A percentile compares a stretch with the other conserved stretches of the same genome.
These are phyloP conservation scores for Falco berigora DNA, from an alignment of 2,797 vertebrate species.

Conservation along the genomic window DNA sequence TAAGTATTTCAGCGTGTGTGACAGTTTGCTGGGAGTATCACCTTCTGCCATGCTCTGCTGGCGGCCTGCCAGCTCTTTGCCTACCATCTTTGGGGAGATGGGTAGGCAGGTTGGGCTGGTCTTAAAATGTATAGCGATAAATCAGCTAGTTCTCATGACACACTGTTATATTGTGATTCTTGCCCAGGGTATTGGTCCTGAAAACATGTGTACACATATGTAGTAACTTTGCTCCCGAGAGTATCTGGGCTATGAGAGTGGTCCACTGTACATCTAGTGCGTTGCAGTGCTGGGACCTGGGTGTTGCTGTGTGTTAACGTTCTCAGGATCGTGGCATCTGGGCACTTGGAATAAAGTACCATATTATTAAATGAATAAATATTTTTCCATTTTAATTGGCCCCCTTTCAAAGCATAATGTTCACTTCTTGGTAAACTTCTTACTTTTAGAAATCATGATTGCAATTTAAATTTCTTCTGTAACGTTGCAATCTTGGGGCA, in stretches of 20 bases:
- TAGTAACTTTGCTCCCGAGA: background rate
- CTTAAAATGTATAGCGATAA: background rate
- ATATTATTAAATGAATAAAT: background rate
- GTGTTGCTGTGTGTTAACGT: background rate
- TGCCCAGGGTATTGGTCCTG: background rate
- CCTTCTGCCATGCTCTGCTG: background rate
- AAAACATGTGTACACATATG: rapidly evolving
- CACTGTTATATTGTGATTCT: background rate
- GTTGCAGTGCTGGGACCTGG: background rate
- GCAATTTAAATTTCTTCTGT: background rate
- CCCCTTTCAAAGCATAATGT: background rate
- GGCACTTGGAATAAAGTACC: background rate
- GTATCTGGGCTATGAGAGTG: background rate
- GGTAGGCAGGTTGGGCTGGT: background rate
- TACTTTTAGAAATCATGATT: background rate
- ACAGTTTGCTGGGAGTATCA: constrained; percentile 31
- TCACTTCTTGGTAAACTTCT: background rate
- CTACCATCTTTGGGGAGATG: background rate
- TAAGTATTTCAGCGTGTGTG: constrained; percentile 23
- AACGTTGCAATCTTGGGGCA: background rate
- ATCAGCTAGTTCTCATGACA: background rate
- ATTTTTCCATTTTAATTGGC: background rate
- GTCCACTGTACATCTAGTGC: too few species aligned
- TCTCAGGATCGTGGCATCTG: background rate
- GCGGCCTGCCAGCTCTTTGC: background rate